phyloP scores from a whole-genome alignment of 2,797 vertebrate genomes.

The Molossus molossus region DNA sequence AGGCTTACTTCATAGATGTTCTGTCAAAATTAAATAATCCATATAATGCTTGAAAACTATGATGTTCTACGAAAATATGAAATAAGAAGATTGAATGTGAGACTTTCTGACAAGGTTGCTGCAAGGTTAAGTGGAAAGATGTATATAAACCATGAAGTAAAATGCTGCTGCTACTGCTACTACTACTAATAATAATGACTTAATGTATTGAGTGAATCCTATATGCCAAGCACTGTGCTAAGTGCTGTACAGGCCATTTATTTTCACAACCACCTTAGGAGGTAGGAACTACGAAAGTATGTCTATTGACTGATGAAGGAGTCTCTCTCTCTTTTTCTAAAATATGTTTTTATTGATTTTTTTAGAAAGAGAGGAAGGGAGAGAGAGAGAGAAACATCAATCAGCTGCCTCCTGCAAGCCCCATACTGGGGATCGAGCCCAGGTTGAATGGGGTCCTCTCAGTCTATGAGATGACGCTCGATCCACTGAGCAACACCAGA shows the following conservation, averaged over 20 bases:
- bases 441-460: too few species aligned
- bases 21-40: conserved; percentile 9
- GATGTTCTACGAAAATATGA: not conserved
- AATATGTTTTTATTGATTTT: too few species aligned
- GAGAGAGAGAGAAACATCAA: too few species aligned
- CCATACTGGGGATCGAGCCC: too few species aligned
- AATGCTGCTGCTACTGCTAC: not conserved
- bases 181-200: not conserved
- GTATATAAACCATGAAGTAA: not conserved
- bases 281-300: not conserved
- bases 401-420: too few species aligned
- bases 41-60: not conserved
- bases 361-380: too few species aligned
- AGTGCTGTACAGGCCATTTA: not conserved
- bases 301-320: not conserved
- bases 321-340: too few species aligned
- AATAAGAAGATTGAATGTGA: not conserved
- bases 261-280: not conserved
- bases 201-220: not conserved
- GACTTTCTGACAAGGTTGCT: not conserved
- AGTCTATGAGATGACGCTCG: too few species aligned
- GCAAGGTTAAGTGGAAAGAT: not conserved
- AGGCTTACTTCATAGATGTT: not conserved
- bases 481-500: too few species aligned
- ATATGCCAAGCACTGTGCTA: not conserved